A percentile compares a stretch with the other conserved stretches of the same genome.
phyloP scores from a whole-genome alignment of 2,888 invertebrate species.

The Scaptomyza tumidula region DNA sequence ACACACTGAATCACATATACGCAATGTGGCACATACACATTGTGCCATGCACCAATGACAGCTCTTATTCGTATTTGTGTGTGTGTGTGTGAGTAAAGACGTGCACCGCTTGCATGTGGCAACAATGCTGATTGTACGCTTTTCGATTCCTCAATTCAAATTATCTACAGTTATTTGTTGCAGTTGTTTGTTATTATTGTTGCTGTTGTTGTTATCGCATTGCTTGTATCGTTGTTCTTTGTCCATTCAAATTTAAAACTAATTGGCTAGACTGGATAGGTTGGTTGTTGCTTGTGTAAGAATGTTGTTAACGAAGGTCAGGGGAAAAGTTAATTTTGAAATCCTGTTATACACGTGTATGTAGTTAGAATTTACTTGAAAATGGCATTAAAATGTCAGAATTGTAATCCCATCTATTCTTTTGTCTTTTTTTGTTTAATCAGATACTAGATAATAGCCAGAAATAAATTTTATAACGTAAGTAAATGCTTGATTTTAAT shows the following conservation, averaged over 20 bases:
- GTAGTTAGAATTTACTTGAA: background rate
- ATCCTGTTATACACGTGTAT: slow-evolving; percentile 8
- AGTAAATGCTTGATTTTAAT: background rate
- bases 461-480: background rate
- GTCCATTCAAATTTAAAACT: slow-evolving; percentile 48
- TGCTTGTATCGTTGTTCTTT: slow-evolving; percentile 38
- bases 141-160: slow-evolving; percentile 64
- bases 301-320: background rate
- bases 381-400: slow-evolving; percentile 39
- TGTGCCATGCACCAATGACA: slow-evolving; percentile 18
- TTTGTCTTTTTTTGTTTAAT: slow-evolving; percentile 17
- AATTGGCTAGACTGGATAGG: slow-evolving; percentile 38
- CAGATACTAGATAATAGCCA: slow-evolving; percentile 37
- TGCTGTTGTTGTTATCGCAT: slow-evolving; percentile 38
- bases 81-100: slow-evolving; percentile 42
- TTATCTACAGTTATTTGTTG: slow-evolving; percentile 57
- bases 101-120: slow-evolving; percentile 56
- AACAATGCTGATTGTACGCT: slow-evolving; percentile 61
- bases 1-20: slow-evolving; percentile 9
- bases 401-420: slow-evolving; percentile 5
- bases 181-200: slow-evolving; percentile 14
- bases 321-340: slow-evolving; percentile 2
- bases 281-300: slow-evolving; percentile 7
- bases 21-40: slow-evolving; percentile 40
- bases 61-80: slow-evolving; percentile 10